A percentile compares a stretch with the other conserved stretches of the same genome.
These are phyloP conservation scores for Centruroides sculpturatus DNA, from an alignment of 1,140 invertebrate genomes.

Conservation along the genomic window DNA sequence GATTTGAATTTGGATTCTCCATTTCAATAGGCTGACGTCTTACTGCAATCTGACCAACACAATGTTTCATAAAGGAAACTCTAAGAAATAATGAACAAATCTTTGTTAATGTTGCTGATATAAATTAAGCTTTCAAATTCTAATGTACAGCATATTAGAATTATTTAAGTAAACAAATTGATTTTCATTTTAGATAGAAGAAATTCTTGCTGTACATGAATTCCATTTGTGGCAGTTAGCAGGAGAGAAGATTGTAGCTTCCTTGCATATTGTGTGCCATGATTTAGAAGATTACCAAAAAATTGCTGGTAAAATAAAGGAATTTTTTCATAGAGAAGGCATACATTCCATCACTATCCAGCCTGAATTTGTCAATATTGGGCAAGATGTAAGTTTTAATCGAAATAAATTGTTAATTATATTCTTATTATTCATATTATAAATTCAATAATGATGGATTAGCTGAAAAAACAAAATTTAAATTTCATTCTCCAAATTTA, in stretches of 20 bases:
- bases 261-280: conserved; percentile 38
- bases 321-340: conserved; percentile 44
- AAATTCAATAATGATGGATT: background rate
- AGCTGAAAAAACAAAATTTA: background rate
- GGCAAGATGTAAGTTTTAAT: background rate
- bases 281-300: conserved; percentile 37
- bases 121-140: too few relatives aligned
- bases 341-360: conserved; percentile 45
- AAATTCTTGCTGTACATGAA: conserved; percentile 40
- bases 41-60: too few relatives aligned
- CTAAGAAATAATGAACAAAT: too few relatives aligned
- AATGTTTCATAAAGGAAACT: too few relatives aligned
- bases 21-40: too few relatives aligned
- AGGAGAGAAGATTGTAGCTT: conserved; percentile 39
- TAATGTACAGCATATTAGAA: too few relatives aligned
- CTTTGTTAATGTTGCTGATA: too few relatives aligned
- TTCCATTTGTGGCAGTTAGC: conserved; percentile 44
- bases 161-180: too few relatives aligned
- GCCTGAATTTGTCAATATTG: conserved; percentile 33
- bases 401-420: background rate
- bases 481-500: background rate
- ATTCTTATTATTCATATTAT: background rate
- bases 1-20: too few relatives aligned
- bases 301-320: conserved; percentile 70
- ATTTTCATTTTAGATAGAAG: conserved; percentile 30